phyloP scores from a whole-genome alignment of 2,797 vertebrate species.

The Apogon talboti region DNA sequence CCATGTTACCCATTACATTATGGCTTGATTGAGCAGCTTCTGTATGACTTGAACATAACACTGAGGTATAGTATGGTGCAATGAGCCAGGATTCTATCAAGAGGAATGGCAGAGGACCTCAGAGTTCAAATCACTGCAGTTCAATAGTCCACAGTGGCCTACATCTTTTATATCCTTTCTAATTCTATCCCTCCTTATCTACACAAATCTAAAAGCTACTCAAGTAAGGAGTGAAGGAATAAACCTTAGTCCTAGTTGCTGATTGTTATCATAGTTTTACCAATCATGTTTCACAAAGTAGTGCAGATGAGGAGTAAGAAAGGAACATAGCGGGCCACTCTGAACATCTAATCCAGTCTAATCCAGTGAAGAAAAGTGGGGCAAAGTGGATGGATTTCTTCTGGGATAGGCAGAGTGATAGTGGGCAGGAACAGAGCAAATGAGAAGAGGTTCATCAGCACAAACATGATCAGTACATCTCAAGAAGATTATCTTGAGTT shows the following conservation, averaged over 20 bases:
- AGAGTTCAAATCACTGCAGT: conserved; percentile 61
- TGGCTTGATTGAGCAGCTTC: conserved; percentile 52
- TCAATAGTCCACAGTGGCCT: conserved; percentile 77
- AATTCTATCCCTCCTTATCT: conserved; percentile 70
- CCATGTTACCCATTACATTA: conserved; percentile 54
- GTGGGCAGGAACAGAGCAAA: conserved; percentile 77
- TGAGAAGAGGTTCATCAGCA: conserved; percentile 72
- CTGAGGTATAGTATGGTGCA: conserved; percentile 76
- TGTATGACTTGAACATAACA: conserved; percentile 67
- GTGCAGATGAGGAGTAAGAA: conserved; percentile 79
- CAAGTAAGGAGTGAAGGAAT: conserved; percentile 12
- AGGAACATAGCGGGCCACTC: conserved; percentile 77
- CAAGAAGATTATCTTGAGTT: conserved; percentile 5
- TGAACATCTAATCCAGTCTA: conserved; percentile 69
- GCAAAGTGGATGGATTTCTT: conserved; percentile 80
- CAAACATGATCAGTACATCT: conserved; percentile 72
- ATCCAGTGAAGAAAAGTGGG: conserved; percentile 74
- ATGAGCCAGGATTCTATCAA: conserved; percentile 78
- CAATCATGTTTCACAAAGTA: conserved; percentile 43
- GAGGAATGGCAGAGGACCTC: conserved; percentile 76
- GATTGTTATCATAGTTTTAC: conserved; percentile 41
- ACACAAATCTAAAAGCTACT: conserved; percentile 53
- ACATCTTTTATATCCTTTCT: conserved; percentile 66
- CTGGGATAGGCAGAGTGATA: conserved; percentile 81
- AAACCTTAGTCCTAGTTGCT: conserved; percentile 25